phyloP scores from a whole-genome alignment of 2,113 vertebrate species.

The Columbina picui region DNA sequence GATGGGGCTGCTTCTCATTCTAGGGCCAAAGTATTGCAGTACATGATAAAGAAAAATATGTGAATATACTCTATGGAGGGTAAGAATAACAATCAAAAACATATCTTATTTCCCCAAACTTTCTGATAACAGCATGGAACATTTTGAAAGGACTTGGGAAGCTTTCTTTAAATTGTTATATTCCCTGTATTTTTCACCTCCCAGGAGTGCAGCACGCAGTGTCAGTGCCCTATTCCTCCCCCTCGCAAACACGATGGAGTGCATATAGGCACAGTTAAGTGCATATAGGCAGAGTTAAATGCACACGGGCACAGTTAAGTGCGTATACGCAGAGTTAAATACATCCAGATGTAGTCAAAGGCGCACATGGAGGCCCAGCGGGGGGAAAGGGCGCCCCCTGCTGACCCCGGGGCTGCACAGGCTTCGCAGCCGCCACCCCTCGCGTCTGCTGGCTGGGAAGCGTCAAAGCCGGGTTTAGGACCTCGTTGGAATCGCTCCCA shows the following conservation, averaged over 20 bases:
- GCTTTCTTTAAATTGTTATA: fast-evolving
- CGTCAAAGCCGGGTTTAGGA: background rate
- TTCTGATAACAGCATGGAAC: fast-evolving
- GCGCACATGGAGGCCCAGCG: no score
- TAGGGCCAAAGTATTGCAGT: background rate
- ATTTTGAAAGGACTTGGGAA: background rate
- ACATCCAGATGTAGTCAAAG: no score
- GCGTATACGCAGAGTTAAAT: no score
- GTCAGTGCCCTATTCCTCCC: no score
- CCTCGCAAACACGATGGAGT: no score
- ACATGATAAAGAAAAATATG: background rate
- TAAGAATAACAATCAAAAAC: background rate
- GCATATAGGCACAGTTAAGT: fast-evolving
- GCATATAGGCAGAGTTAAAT: no score
- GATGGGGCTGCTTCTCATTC: background rate
- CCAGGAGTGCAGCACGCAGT: fast-evolving
- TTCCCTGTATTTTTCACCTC: background rate
- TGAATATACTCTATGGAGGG: fast-evolving
- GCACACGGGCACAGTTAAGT: no score
- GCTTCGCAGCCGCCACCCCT: no score
- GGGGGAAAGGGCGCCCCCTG: background rate
- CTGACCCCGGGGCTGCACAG: background rate
- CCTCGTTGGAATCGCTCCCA: background rate
- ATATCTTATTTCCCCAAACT: background rate
- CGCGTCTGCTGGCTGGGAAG: background rate